A percentile compares a stretch with the other conserved stretches of the same genome.
Evolutionary conservation across 1,140 invertebrate genomes (phyloP).

Genomic region (Zaprionus davidi): DNA sequence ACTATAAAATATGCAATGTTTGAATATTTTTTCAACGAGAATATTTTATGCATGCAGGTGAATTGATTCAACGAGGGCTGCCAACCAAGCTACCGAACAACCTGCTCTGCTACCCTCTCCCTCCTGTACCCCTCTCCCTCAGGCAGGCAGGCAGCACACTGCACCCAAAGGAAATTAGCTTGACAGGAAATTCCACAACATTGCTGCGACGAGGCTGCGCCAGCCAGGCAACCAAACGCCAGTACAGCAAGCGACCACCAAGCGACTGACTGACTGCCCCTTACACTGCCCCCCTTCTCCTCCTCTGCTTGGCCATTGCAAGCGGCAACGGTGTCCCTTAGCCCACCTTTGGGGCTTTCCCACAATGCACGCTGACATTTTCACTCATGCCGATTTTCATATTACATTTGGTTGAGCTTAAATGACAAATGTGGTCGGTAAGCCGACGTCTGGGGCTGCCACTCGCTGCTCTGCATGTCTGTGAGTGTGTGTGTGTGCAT

Average conservation of each 20-base stretch:
- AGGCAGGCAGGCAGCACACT: constrained; percentile 32
- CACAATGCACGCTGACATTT: constrained; percentile 75
- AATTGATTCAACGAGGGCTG: constrained; percentile 77
- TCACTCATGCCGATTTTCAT: constrained; percentile 76
- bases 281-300: not conserved
- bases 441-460: constrained; percentile 67
- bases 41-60: constrained; percentile 82
- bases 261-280: constrained; percentile 1
- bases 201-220: constrained; percentile 46
- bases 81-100: constrained; percentile 42
- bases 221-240: constrained; percentile 24
- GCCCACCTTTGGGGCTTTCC: constrained; percentile 20
- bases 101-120: not conserved
- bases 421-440: constrained; percentile 79
- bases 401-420: constrained; percentile 79
- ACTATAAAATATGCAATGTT: constrained; percentile 82
- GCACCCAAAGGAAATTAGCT: constrained; percentile 81
- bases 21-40: constrained; percentile 70
- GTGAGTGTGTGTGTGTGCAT: not conserved
- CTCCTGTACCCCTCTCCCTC: not conserved
- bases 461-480: constrained; percentile 14
- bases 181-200: constrained; percentile 80
- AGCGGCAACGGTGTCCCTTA: not conserved
- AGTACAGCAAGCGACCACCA: constrained; percentile 14
- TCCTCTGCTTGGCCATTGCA: not conserved